Evolutionary conservation across 2,888 invertebrate genomes (phyloP).

Genomic region (Graphium colonna): DNA sequence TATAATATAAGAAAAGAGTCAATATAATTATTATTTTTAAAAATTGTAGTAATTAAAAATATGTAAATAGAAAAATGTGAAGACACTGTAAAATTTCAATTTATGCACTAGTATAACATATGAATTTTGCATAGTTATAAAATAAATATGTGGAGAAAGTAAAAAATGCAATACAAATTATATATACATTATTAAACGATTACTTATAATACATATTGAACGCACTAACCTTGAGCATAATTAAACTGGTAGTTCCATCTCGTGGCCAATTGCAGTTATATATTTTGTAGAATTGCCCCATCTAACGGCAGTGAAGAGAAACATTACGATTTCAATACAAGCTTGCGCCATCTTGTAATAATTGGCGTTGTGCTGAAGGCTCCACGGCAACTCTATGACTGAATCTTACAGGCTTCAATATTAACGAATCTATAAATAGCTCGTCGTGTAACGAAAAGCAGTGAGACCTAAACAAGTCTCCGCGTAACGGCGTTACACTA

Average conservation of each 20-base stretch:
- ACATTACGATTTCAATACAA: conserved; percentile 34
- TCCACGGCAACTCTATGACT: conserved; percentile 55
- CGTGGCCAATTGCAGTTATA: conserved; percentile 26
- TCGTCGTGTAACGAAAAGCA: conserved; percentile 44
- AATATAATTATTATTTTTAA: no score
- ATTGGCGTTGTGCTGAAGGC: conserved; percentile 51
- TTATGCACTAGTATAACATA: no score
- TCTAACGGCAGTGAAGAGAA: conserved; percentile 47
- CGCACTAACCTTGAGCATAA: background rate
- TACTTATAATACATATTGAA: conserved; percentile 2
- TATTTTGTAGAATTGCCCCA: conserved; percentile 41
- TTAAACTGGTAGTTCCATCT: conserved; percentile 45
- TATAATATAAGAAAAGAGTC: no score
- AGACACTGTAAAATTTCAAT: no score
- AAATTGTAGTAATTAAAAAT: no score
- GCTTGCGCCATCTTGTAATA: conserved; percentile 53
- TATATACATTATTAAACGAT: no score
- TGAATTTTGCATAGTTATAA: no score
- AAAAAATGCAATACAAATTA: no score
- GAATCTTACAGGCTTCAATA: conserved; percentile 48
- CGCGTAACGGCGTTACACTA: conserved; percentile 34
- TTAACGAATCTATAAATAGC: conserved; percentile 41
- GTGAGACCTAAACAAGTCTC: conserved; percentile 47
- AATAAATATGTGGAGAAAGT: no score
- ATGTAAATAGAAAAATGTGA: background rate